Evolutionary conservation across 2,113 vertebrate species (phyloP).

Genomic region (Pristiophorus japonicus): DNA sequence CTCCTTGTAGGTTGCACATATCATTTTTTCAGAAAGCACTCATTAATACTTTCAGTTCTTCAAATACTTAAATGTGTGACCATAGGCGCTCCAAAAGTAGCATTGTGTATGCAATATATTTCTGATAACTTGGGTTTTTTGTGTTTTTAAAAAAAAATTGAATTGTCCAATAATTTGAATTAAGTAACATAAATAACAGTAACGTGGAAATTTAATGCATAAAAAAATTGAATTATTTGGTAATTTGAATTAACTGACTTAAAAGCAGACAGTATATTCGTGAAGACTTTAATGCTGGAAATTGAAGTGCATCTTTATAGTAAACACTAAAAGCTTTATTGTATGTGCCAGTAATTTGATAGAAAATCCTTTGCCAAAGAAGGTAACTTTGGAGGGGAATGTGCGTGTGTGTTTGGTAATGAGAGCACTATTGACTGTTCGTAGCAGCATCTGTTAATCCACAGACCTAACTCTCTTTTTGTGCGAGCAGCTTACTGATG

Average conservation of each 20-base stretch:
- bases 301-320: neutral
- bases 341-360: neutral
- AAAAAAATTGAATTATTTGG: neutral
- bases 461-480: neutral
- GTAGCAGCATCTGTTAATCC: neutral
- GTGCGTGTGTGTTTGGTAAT: neutral
- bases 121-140: neutral
- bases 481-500: neutral
- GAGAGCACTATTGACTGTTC: neutral
- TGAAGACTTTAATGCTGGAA: neutral
- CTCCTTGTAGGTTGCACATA: neutral
- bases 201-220: neutral
- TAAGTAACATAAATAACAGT: neutral
- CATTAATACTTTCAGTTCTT: neutral
- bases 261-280: neutral
- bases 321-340: neutral
- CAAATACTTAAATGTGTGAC: neutral
- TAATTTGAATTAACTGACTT: neutral
- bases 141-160: neutral
- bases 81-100: neutral
- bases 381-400: neutral
- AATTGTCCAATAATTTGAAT: neutral
- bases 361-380: neutral
- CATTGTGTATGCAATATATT: neutral
- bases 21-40: neutral